A percentile compares a stretch with the other conserved stretches of the same genome.
Conservation (phyloP, 2,888 invertebrate species). For the Aphodius sticticus region DNA sequence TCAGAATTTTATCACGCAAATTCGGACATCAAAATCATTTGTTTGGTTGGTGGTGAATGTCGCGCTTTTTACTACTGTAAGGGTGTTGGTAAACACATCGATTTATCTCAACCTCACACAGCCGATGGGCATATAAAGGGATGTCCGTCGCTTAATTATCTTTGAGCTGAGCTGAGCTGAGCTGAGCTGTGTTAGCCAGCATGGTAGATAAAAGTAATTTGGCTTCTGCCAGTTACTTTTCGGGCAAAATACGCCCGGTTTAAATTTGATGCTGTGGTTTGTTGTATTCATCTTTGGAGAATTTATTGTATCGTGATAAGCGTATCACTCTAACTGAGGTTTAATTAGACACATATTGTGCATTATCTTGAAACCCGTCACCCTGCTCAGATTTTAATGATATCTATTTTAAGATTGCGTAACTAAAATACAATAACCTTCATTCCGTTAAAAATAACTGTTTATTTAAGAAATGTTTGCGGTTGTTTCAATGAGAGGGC, state of each 20-base stretch:
- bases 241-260: not conserved
- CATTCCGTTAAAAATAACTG: no score
- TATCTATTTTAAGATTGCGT: no score
- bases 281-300: not conserved
- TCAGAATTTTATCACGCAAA: not conserved
- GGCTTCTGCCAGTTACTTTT: not conserved
- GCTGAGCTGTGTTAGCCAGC: not conserved
- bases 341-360: no score
- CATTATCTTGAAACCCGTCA: no score
- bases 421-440: no score
- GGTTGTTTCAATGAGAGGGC: no score
- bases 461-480: no score
- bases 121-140: not conserved
- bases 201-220: not conserved
- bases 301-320: no score
- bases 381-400: no score
- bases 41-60: not conserved
- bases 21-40: not conserved
- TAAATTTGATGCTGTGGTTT: not conserved
- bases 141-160: not conserved
- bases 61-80: not conserved
- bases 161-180: not conserved
- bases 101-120: not conserved
- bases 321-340: no score
- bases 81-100: not conserved